Evolutionary conservation across 1,140 invertebrate genomes (phyloP).

Genomic region (Eurosta solidaginis): DNA sequence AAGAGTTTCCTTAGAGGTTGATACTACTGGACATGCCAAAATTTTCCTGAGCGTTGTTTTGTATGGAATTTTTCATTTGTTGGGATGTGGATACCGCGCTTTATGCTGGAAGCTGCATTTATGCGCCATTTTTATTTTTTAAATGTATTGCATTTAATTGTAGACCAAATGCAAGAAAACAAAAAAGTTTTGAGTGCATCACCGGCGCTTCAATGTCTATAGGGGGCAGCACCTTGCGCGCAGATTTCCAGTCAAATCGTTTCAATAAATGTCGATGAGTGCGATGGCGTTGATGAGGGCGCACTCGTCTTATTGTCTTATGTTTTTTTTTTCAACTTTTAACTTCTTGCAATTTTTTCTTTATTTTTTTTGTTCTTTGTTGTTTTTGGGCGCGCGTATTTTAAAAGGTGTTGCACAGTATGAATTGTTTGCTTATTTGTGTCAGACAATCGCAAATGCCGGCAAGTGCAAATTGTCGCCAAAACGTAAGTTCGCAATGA

Average conservation of each 20-base stretch:
- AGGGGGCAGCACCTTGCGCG: neutral
- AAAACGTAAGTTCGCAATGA: neutral
- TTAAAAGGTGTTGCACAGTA: conserved; percentile 29
- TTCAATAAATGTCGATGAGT: neutral
- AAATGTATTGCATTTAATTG: conserved; percentile 14
- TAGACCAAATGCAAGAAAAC: neutral
- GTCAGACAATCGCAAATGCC: neutral
- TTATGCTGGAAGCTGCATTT: neutral
- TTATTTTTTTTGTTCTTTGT: neutral
- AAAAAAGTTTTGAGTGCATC: neutral
- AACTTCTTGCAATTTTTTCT: neutral
- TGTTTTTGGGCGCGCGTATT: conserved; percentile 9
- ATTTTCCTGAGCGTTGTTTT: too few relatives aligned
- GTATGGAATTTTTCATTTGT: too few relatives aligned
- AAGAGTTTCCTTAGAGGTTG: too few relatives aligned
- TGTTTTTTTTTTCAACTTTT: neutral
- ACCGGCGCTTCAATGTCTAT: too few relatives aligned
- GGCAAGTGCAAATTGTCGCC: conserved; percentile 14
- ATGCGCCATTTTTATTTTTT: conserved; percentile 3
- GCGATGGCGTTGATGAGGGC: conserved; percentile 17
- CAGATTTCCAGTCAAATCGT: neutral
- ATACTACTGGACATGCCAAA: too few relatives aligned
- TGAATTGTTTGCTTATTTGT: neutral
- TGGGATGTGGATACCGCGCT: too few relatives aligned
- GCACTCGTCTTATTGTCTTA: neutral